phyloP scores from a whole-genome alignment of 2,888 invertebrate species.

The Andrena minutula region DNA sequence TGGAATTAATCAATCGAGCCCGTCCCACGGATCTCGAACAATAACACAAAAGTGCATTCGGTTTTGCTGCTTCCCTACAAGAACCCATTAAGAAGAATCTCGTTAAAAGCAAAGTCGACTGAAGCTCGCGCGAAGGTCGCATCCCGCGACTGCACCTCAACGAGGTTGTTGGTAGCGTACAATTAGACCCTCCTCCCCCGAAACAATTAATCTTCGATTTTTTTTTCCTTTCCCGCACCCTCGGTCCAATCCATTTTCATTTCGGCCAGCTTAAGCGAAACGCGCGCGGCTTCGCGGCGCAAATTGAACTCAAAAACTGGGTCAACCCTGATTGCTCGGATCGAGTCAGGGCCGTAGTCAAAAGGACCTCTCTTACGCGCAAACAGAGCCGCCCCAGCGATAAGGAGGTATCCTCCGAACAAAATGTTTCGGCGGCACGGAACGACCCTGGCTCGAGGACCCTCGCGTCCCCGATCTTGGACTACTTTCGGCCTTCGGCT shows the following conservation, averaged over 20 bases:
- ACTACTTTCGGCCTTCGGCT: slow-evolving; percentile 68
- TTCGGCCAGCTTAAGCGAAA: slow-evolving; percentile 63
- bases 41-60: no score
- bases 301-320: slow-evolving; percentile 72
- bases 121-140: neutral
- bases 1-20: neutral
- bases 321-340: slow-evolving; percentile 72
- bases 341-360: slow-evolving; percentile 67
- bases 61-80: no score
- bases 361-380: slow-evolving; percentile 50
- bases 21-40: neutral
- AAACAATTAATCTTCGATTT: slow-evolving; percentile 40
- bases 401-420: slow-evolving; percentile 43
- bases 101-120: neutral
- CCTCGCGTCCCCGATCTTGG: slow-evolving; percentile 61
- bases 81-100: no score
- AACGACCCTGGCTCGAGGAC: slow-evolving; percentile 40
- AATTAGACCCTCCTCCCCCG: neutral
- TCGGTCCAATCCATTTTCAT: slow-evolving; percentile 45
- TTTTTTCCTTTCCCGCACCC: slow-evolving; percentile 35
- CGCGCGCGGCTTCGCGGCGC: slow-evolving; percentile 54
- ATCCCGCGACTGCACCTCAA: neutral
- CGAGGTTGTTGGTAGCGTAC: neutral
- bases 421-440: slow-evolving; percentile 30
- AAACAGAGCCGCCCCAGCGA: slow-evolving; percentile 45